Percentiles rank a stretch among this genome's conserved stretches.
phyloP scores from a whole-genome alignment of 2,113 vertebrate genomes.

The Cyrtonyx montezumae region DNA sequence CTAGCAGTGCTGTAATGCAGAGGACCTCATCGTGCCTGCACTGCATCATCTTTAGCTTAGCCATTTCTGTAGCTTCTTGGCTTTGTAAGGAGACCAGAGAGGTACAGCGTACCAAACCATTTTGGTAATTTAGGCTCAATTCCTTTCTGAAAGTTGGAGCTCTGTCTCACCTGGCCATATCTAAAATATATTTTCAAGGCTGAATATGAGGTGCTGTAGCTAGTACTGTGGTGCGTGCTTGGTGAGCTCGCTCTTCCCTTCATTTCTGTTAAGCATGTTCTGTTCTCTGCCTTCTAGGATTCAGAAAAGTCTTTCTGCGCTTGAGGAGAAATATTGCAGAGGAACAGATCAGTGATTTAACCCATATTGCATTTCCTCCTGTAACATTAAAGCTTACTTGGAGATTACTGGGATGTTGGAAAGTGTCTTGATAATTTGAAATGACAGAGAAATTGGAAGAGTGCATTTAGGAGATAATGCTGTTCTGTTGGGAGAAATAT shows the following conservation, averaged over 20 bases:
- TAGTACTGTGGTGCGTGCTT: too few relatives aligned
- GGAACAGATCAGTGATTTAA: neutral
- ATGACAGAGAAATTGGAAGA: neutral
- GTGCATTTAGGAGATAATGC: neutral
- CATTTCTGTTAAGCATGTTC: neutral
- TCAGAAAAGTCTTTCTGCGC: neutral
- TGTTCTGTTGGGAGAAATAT: neutral
- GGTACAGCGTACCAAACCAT: neutral
- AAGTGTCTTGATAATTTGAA: neutral
- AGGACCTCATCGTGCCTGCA: neutral
- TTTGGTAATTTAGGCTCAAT: neutral
- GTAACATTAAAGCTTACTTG: neutral
- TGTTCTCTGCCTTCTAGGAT: neutral
- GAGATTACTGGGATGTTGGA: neutral
- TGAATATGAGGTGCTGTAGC: too few relatives aligned
- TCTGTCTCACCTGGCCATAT: neutral
- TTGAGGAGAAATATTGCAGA: neutral
- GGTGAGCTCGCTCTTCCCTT: neutral
- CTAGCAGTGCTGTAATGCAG: neutral
- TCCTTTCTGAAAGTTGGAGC: neutral
- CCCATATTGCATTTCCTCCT: neutral
- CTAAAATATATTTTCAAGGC: neutral
- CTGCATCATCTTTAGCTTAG: neutral
- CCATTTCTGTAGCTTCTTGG: too few relatives aligned
- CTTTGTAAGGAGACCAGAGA: neutral